These are phyloP conservation scores for Gasterosteus aculeatus DNA, from an alignment of 2,113 vertebrate species.

Conservation along the genomic window DNA sequence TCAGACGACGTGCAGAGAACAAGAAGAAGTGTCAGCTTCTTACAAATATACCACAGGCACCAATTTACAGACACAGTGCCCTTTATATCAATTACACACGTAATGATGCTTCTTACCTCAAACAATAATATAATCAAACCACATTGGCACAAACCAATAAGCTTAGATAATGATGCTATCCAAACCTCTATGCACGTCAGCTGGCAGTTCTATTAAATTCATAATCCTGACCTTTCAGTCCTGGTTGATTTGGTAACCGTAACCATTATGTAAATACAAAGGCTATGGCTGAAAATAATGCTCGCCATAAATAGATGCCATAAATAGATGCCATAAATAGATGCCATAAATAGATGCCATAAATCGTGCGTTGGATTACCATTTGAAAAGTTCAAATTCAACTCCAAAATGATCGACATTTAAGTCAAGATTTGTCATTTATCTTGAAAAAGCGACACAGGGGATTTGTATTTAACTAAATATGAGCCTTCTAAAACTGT, in stretches of 20 bases:
- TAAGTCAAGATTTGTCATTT: background rate
- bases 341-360: too few relatives aligned
- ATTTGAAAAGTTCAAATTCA: background rate
- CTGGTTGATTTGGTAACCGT: background rate
- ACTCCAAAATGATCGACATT: background rate
- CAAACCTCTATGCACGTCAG: background rate
- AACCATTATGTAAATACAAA: background rate
- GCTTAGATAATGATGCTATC: conserved; percentile 9
- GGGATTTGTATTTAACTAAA: background rate
- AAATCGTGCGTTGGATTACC: background rate
- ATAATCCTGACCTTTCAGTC: conserved; percentile 1
- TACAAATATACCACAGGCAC: background rate
- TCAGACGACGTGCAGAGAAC: background rate
- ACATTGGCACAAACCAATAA: conserved; percentile 5
- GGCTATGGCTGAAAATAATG: background rate
- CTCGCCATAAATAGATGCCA: background rate
- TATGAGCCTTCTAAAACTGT: background rate
- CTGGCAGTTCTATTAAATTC: conserved; percentile 12
- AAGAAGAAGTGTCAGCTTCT: background rate
- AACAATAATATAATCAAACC: conserved; percentile 14
- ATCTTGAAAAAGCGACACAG: background rate
- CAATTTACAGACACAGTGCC: conserved; percentile 3
- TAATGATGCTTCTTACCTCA: conserved; percentile 4
- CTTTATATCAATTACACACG: conserved; percentile 18
- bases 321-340: too few relatives aligned